Conservation (phyloP, 1,140 invertebrate genomes). For the Dinoponera quadriceps region DNA sequence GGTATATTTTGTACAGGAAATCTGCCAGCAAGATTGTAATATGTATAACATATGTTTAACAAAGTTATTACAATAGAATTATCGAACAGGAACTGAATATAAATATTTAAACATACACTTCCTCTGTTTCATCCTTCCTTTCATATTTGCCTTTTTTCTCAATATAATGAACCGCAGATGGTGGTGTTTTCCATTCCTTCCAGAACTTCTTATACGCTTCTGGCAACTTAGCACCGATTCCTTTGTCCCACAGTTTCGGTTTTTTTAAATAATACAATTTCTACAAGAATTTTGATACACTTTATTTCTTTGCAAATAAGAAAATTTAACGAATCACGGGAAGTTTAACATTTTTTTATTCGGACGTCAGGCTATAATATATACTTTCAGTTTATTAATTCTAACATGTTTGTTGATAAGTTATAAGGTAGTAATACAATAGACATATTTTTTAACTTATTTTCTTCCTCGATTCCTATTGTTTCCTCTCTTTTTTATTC, state of each 20-base stretch:
- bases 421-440: not conserved
- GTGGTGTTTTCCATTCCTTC: slow-evolving; percentile 92
- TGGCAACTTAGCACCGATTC: slow-evolving; percentile 90
- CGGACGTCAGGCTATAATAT: not conserved
- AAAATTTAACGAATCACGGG: not conserved
- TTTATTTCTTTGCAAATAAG: not conserved
- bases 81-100: not conserved
- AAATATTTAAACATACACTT: slow-evolving; percentile 86
- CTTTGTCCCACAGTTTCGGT: slow-evolving; percentile 86
- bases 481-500: too few relatives aligned
- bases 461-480: too few relatives aligned
- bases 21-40: slow-evolving; percentile 80
- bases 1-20: slow-evolving; percentile 91
- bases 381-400: not conserved
- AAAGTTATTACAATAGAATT: not conserved
- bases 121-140: slow-evolving; percentile 90
- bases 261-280: slow-evolving; percentile 74
- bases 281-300: slow-evolving; percentile 52
- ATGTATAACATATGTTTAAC: slow-evolving; percentile 62
- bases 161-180: slow-evolving; percentile 94
- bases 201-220: slow-evolving; percentile 95
- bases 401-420: not conserved
- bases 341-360: not conserved
- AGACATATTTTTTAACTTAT: too few relatives aligned
- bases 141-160: slow-evolving; percentile 91